phyloP scores from a whole-genome alignment of 2,797 vertebrate species.

The Rhabdomys pumilio region DNA sequence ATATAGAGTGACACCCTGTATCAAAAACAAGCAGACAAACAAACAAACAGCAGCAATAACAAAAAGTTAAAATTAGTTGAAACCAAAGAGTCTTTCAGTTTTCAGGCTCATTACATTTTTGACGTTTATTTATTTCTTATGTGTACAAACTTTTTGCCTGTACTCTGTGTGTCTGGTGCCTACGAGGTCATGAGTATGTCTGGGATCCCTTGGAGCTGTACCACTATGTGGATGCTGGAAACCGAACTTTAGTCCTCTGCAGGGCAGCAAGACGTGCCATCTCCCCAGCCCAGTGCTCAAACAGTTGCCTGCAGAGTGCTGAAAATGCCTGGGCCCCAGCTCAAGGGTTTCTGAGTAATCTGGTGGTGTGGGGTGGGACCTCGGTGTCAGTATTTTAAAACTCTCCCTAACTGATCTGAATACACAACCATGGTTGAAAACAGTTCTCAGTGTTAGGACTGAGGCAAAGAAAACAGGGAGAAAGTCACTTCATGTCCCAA shows the following conservation, averaged over 20 bases:
- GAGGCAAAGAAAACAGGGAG: constrained; percentile 56
- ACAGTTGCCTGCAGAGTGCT: constrained; percentile 50
- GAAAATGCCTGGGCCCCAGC: constrained; percentile 35
- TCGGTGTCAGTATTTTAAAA: constrained; percentile 3
- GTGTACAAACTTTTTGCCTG: not conserved
- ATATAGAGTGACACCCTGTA: not conserved
- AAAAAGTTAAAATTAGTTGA: not conserved
- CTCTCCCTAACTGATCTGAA: constrained; percentile 40
- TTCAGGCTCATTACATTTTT: not conserved
- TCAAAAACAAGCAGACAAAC: not conserved
- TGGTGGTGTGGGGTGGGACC: not conserved
- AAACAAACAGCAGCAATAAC: not conserved
- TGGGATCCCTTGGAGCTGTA: not conserved
- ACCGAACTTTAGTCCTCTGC: not conserved
- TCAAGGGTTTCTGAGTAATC: constrained; percentile 54
- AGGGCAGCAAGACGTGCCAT: not conserved
- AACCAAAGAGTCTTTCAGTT: not conserved
- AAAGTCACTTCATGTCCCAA: constrained; percentile 3
- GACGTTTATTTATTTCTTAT: not conserved
- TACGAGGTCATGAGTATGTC: not conserved
- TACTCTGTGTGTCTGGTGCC: not conserved
- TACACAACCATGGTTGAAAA: constrained; percentile 27
- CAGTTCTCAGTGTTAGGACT: constrained; percentile 9
- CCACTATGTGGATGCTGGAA: not conserved
- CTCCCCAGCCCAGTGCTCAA: not conserved